A percentile compares a stretch with the other conserved stretches of the same genome.
phyloP scores from a whole-genome alignment of 2,113 vertebrate genomes.

The Clarias macrocephalus region DNA sequence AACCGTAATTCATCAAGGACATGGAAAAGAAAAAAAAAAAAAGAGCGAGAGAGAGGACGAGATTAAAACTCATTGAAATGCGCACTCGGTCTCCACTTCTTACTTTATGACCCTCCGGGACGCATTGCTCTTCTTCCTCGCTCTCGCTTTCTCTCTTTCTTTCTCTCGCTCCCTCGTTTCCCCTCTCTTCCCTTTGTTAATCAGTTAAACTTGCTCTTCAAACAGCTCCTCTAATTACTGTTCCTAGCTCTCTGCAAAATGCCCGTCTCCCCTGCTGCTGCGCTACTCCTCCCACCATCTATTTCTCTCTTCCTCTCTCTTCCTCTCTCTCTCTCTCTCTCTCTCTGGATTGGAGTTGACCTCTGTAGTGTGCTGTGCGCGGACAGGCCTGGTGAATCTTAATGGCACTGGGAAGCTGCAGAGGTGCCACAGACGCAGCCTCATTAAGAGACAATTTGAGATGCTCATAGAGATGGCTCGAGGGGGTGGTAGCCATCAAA shows the following conservation, averaged over 20 bases:
- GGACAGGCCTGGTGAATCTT: constrained; percentile 61
- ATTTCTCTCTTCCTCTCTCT: constrained; percentile 29
- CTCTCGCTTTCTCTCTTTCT: constrained; percentile 60
- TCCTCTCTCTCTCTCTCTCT: not conserved
- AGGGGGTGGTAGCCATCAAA: constrained; percentile 36
- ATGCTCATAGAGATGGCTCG: constrained; percentile 53
- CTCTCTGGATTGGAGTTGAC: constrained; percentile 51
- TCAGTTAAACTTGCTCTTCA: constrained; percentile 85
- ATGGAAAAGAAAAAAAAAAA: constrained; percentile 12
- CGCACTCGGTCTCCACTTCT: constrained; percentile 64
- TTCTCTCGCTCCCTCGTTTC: constrained; percentile 56
- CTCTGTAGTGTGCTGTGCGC: constrained; percentile 56
- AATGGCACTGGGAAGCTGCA: constrained; percentile 59
- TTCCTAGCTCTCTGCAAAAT: constrained; percentile 71
- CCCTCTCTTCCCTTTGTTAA: constrained; percentile 73
- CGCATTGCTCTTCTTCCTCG: constrained; percentile 57
- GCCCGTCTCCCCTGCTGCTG: constrained; percentile 65
- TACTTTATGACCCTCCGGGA: constrained; percentile 69
- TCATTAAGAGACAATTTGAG: constrained; percentile 63
- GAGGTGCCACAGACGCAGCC: constrained; percentile 54
- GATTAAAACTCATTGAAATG: constrained; percentile 78
- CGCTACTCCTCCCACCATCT: constrained; percentile 44
- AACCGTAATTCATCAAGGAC: constrained; percentile 54
- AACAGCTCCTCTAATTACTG: constrained; percentile 82
- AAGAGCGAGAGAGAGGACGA: constrained; percentile 29